A percentile compares a stretch with the other conserved stretches of the same genome.
phyloP scores from a whole-genome alignment of 2,797 vertebrate species.

The Phalanger gymnotis region DNA sequence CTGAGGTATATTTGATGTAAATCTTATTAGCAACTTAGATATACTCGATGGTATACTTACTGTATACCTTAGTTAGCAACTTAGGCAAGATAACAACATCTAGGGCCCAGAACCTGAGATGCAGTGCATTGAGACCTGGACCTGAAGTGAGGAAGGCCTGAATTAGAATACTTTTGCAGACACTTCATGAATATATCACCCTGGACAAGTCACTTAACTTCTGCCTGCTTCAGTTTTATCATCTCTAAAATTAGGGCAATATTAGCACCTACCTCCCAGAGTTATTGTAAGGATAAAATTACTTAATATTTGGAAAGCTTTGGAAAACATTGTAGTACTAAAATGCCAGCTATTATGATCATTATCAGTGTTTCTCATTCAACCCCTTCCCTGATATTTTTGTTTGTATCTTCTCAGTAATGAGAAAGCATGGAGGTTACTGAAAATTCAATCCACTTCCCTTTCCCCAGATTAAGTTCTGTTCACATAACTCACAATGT shows the following conservation, averaged over 20 bases:
- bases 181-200: background rate
- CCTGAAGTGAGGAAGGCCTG: background rate
- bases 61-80: background rate
- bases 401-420: background rate
- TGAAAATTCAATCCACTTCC: background rate
- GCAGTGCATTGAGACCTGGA: background rate
- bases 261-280: background rate
- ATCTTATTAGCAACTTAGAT: background rate
- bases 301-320: background rate
- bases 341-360: background rate
- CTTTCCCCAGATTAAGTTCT: background rate
- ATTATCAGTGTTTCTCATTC: background rate
- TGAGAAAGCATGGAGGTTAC: background rate
- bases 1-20: background rate
- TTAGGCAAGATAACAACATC: background rate
- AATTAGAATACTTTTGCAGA: background rate
- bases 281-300: background rate
- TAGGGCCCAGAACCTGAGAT: background rate
- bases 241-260: background rate
- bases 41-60: background rate
- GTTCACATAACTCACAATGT: background rate
- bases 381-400: background rate
- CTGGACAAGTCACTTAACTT: background rate
- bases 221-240: background rate
- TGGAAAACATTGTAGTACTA: background rate